Evolutionary conservation across 2,113 vertebrate genomes (phyloP).

Genomic region (Gavia stellata): DNA sequence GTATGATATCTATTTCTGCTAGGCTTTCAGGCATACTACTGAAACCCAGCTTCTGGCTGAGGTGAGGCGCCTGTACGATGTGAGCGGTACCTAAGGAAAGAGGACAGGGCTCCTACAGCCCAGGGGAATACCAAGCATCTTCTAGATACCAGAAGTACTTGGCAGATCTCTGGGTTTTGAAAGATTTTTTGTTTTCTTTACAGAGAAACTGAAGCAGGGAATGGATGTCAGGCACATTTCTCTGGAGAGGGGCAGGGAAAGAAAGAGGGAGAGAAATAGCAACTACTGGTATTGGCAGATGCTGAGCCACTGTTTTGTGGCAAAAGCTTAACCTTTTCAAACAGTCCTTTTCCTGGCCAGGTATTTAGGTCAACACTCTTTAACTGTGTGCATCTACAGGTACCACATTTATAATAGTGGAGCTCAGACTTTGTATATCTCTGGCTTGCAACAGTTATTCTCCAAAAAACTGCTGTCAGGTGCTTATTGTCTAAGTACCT

Average conservation of each 20-base stretch:
- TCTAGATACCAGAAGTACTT: background rate
- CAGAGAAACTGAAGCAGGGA: background rate
- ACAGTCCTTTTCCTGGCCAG: background rate
- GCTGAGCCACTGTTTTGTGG: background rate
- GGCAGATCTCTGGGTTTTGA: background rate
- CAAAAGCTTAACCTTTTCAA: background rate
- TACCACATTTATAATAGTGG: background rate
- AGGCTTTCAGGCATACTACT: background rate
- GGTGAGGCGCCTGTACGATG: fast-evolving
- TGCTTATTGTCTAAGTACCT: background rate
- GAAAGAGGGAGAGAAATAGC: background rate
- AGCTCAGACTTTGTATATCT: background rate
- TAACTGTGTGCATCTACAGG: background rate
- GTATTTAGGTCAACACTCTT: background rate
- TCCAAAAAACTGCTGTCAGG: background rate
- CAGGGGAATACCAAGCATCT: background rate
- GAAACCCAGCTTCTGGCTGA: background rate
- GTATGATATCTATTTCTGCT: background rate
- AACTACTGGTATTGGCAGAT: background rate
- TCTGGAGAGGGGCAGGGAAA: fast-evolving
- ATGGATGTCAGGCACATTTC: background rate
- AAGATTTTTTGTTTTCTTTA: background rate
- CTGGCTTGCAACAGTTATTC: background rate
- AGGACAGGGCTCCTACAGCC: no score
- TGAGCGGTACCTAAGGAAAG: background rate